Evolutionary conservation across 1,140 invertebrate species (phyloP).

Genomic region (Zaprionus tsacasi): DNA sequence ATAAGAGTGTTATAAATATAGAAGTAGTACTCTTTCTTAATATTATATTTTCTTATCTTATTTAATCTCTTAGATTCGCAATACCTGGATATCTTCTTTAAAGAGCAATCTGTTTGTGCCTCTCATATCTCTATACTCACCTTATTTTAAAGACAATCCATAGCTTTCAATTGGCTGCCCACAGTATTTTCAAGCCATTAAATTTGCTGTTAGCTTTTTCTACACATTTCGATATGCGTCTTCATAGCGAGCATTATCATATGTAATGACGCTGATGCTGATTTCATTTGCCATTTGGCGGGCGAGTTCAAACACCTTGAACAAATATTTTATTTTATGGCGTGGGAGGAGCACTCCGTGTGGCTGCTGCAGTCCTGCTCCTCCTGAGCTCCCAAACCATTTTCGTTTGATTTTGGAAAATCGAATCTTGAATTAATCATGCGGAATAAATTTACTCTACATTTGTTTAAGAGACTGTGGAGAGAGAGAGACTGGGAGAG

Average conservation of each 20-base stretch:
- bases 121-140: background rate
- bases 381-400: background rate
- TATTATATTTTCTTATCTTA: too few relatives aligned
- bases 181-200: slow-evolving; percentile 50
- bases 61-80: too few relatives aligned
- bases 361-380: background rate
- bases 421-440: slow-evolving; percentile 68
- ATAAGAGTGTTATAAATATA: too few relatives aligned
- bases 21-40: too few relatives aligned
- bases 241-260: slow-evolving; percentile 51
- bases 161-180: slow-evolving; percentile 11
- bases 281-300: slow-evolving; percentile 41
- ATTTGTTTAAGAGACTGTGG: slow-evolving; percentile 21
- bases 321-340: slow-evolving; percentile 55
- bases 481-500: background rate
- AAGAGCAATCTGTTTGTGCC: background rate
- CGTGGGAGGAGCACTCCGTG: background rate
- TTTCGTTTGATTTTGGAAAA: slow-evolving; percentile 37
- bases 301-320: slow-evolving; percentile 53
- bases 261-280: slow-evolving; percentile 54
- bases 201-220: slow-evolving; percentile 20
- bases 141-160: slow-evolving; percentile 18
- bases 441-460: slow-evolving; percentile 63
- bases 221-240: slow-evolving; percentile 1
- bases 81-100: too few relatives aligned